These are phyloP conservation scores for Empidonax alnorum DNA, from an alignment of 2,113 vertebrate genomes.

Conservation along the genomic window DNA sequence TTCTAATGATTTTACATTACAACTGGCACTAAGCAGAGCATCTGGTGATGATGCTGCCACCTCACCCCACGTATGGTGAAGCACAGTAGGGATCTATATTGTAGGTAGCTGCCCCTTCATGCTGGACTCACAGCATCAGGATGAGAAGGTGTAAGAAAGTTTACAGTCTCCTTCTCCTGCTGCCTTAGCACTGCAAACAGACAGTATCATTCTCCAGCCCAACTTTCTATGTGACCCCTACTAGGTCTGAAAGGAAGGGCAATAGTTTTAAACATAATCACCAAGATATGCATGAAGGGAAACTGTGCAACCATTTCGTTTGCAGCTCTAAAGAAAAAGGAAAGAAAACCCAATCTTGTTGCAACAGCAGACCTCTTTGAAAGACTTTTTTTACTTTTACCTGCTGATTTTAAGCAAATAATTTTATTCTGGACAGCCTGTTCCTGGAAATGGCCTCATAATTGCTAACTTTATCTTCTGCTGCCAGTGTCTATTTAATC, in stretches of 20 bases:
- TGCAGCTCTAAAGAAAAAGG: background rate
- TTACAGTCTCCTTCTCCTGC: background rate
- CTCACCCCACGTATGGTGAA: background rate
- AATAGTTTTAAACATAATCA: background rate
- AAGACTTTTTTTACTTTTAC: background rate
- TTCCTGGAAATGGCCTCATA: constrained; percentile 56
- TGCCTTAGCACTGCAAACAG: background rate
- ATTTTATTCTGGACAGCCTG: constrained; percentile 48
- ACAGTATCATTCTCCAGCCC: background rate
- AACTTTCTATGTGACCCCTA: background rate
- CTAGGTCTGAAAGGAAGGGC: background rate
- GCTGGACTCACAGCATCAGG: background rate
- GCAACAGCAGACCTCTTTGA: background rate
- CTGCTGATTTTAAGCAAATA: constrained; percentile 46
- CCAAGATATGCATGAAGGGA: background rate
- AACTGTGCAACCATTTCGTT: background rate
- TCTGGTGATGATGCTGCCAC: background rate
- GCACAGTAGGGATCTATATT: accelerated
- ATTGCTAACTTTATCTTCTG: constrained; percentile 64
- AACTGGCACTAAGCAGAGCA: background rate
- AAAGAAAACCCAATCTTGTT: background rate
- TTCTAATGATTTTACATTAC: background rate
- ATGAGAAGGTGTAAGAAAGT: background rate
- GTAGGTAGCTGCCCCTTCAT: background rate
- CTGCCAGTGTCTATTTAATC: constrained; percentile 58